Percentiles rank a stretch among this genome's conserved stretches.
phyloP scores from a whole-genome alignment of 2,113 vertebrate genomes.

The Hydrolagus affinis region DNA sequence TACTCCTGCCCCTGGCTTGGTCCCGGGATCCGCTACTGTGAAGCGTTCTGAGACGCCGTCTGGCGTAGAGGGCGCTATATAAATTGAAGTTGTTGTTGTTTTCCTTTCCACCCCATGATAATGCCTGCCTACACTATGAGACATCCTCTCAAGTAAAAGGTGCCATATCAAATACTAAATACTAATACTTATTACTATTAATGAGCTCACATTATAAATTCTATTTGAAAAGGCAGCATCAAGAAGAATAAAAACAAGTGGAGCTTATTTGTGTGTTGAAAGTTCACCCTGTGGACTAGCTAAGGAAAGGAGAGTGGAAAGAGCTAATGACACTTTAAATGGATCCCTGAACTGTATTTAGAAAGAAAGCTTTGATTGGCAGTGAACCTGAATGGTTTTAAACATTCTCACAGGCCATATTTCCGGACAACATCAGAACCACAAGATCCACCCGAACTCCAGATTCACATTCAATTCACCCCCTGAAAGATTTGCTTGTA shows the following conservation, averaged over 20 bases:
- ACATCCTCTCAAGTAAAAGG: too few relatives aligned
- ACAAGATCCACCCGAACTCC: neutral
- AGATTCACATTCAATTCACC: neutral
- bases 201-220: too few relatives aligned
- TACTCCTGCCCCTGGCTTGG: too few relatives aligned
- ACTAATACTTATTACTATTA: too few relatives aligned
- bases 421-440: neutral
- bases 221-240: neutral
- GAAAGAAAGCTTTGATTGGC: neutral
- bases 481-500: neutral
- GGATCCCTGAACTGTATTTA: slow-evolving; percentile 11
- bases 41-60: too few relatives aligned
- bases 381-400: neutral
- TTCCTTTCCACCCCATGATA: too few relatives aligned
- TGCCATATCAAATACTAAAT: too few relatives aligned
- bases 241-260: neutral
- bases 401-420: slow-evolving; percentile 4
- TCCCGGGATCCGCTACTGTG: too few relatives aligned
- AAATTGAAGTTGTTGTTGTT: too few relatives aligned
- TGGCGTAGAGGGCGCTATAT: too few relatives aligned
- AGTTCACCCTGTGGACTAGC: neutral
- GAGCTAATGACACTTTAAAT: neutral
- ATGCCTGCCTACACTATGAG: too few relatives aligned
- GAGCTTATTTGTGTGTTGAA: neutral
- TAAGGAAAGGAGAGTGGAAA: neutral